Base-by-base conservation (phyloP, 2,888 invertebrate genomes). In the Oxycera nigricornis region DNA sequence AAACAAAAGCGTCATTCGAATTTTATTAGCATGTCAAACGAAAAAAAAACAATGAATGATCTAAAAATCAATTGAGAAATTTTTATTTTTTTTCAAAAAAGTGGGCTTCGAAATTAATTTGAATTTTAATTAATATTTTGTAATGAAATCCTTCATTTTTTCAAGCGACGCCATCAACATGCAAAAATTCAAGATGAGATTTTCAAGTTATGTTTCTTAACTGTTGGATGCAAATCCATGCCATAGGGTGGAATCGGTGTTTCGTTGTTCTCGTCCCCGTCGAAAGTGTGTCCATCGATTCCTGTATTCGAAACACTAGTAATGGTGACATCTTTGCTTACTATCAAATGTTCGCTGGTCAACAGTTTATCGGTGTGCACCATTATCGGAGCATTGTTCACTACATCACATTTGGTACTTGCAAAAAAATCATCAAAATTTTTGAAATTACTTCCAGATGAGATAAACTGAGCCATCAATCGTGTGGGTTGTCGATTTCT, bases 321-420 rank as follows among this genome's bases (percentile, higher is more conserved):
- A 14, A 24, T 6, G n/a, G 28, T 35, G 4, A 26, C 24, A 26
- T 46, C 26, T 41, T 67, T 67, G 26, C 41, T 41, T 1, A 67
- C 67, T 24, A 67, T 67, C 14, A 67, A 6, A 67, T 67, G 41
- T 4, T 39, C 31, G 6, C 9, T 24, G 39, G 3, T 9, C 22
- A 17, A 17, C 14, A 67, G 4, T 22, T 39, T 26, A 9, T 67
- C 41, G 3, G 67, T 31, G 17, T 41, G 41, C n/a, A 67, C 39
- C 67, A 67, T 67, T 1, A 67, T 67, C 6, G 67, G 67, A 20
- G 67, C 67, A 46, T 67, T 67, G 22, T 14, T 67, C n/a, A 67
- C 67, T 17, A 67, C 67, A 41, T 67, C 67, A 28, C 67, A 67
- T 46, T 67, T 67, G 2, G 67, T 26, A 41, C 41, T 41, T 7